Conservation (phyloP, 2,113 vertebrate genomes). For the Passer domesticus region DNA sequence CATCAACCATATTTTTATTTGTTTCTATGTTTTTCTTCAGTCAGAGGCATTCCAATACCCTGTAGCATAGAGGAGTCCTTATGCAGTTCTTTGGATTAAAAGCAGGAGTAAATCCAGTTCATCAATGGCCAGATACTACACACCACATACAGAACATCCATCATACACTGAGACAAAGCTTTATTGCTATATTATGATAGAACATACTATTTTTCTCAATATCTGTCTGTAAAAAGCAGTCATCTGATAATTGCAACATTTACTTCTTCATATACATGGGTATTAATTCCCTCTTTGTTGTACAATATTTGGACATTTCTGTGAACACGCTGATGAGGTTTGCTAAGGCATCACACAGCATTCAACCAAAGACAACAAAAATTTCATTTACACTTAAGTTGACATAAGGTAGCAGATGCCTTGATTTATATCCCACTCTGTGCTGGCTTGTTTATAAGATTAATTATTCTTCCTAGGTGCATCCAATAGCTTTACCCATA, state of each 20-base stretch:
- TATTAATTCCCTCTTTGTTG: not conserved
- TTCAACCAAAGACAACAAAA: not conserved
- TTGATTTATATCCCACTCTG: conserved; percentile 34
- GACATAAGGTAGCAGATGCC: not conserved
- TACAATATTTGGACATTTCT: not conserved
- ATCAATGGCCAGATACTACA: not conserved
- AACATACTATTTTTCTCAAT: not conserved
- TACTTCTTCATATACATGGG: not conserved
- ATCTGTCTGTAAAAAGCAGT: not conserved
- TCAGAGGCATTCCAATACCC: not conserved
- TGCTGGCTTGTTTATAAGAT: conserved; percentile 50
- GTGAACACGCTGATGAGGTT: not conserved
- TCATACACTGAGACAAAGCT: not conserved
- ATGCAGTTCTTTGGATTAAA: not conserved
- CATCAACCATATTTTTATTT: not conserved
- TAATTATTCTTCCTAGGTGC: conserved; percentile 16
- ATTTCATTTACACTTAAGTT: not conserved
- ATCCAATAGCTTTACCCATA: conserved; percentile 19
- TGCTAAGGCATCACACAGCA: not conserved
- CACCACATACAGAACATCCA: not conserved
- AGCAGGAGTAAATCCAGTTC: not conserved
- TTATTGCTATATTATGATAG: not conserved
- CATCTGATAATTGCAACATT: not conserved
- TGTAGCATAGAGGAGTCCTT: not conserved
- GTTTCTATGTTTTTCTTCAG: not conserved